Base-by-base conservation (phyloP, 2,888 invertebrate genomes). In the Caenorhabditis angaria region DNA sequence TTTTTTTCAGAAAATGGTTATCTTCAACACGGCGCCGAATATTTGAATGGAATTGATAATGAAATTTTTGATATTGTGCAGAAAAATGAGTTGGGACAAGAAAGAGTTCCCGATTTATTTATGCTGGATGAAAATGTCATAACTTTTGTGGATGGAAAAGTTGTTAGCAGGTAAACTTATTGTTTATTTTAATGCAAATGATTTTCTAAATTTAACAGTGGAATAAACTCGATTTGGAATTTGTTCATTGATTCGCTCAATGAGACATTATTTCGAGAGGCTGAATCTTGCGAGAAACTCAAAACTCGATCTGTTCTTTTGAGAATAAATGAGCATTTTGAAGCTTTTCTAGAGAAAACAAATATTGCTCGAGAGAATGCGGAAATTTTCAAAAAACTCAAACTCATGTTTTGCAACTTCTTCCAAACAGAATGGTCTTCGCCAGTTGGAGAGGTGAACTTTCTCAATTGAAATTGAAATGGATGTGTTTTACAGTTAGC, bases 21-120 rank as follows among this genome's bases (percentile, higher is more conserved):
- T 62, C 66, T 85, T 14, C 85, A 85, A 28, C 69, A 78, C 28
- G 85, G 85, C 28, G 85, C 85, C 0, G 82, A 86, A 58, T 85
- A 78, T 66, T 77, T 85, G 25, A 85, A 85, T 60, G 85, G 85
- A 20, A 25, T 64, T 1, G 57, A 82, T 25, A 86, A 85, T 65
- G 78, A 82, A 14, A 79, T 85, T 20, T 85, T 75, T 57, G 32
- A 63, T 3, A 77, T 83, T 20, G 85, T 83, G 24, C 35, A 70
- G 27, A 72, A 68, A 25, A 25, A 18, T 12, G 32, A 61, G 8
- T 24, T 72, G 4, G 24, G 61, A 10, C 53, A 62, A 20, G 55
- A 61, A 22, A 22, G 71, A 22, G 61, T 64, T 14, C 24, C 29
- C 4, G 71, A 71, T 41, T 54, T 71, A 28, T 67, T 53, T 55